Conservation (phyloP, 2,113 vertebrate genomes). For the Odocoileus virginianus region DNA sequence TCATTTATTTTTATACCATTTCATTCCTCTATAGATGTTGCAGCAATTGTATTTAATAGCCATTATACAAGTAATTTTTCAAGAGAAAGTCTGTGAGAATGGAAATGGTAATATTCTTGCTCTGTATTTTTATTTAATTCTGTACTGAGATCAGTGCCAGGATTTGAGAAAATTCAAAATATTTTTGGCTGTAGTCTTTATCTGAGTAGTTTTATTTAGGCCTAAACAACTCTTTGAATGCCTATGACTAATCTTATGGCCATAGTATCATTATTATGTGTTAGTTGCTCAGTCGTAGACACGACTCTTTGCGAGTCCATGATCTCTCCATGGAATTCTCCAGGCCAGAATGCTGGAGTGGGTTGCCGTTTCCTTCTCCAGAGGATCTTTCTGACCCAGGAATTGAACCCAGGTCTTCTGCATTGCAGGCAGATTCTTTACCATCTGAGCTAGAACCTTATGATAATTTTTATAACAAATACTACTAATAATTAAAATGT, state of each 20-base stretch:
- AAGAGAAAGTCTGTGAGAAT: neutral
- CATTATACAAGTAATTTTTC: neutral
- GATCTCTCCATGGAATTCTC: neutral
- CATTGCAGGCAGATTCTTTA: neutral
- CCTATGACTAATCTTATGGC: neutral
- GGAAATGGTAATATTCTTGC: neutral
- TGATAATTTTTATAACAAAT: neutral
- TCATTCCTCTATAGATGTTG: neutral
- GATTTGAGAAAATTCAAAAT: neutral
- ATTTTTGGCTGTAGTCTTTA: neutral
- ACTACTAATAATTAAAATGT: neutral
- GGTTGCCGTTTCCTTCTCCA: neutral
- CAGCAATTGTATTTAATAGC: neutral
- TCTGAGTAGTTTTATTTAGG: neutral
- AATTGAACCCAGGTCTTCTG: neutral
- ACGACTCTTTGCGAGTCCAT: neutral
- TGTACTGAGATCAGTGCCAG: neutral
- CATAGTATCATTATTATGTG: neutral
- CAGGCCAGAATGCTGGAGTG: neutral
- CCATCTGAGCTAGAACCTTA: neutral
- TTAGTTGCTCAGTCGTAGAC: rapidly evolving
- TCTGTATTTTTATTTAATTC: neutral
- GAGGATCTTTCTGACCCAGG: neutral
- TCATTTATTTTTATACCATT: neutral
- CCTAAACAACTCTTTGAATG: neutral